phyloP scores from a whole-genome alignment of 2,888 invertebrate species.

The Marasmarcha lunaedactyla region DNA sequence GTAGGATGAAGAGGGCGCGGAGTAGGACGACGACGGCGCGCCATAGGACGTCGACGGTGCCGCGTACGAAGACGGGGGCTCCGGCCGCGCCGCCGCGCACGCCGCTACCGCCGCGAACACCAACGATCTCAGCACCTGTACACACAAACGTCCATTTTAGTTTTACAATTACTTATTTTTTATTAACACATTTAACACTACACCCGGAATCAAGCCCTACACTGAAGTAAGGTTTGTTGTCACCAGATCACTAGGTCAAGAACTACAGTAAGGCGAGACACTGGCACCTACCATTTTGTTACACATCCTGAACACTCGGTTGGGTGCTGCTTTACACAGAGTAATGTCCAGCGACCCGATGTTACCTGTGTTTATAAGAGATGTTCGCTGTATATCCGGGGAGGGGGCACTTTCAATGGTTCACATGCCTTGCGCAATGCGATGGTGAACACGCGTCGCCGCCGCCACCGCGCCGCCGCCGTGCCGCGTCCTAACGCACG shows the following conservation, averaged over 20 bases:
- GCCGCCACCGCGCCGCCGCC: slow-evolving; percentile 15
- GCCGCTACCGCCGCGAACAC: slow-evolving; percentile 50
- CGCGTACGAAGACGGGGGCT: slow-evolving; percentile 70
- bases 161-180: background rate
- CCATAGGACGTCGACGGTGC: slow-evolving; percentile 64
- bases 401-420: slow-evolving; percentile 68
- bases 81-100: slow-evolving; percentile 62
- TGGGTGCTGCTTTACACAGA: slow-evolving; percentile 43
- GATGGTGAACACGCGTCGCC: slow-evolving; percentile 51
- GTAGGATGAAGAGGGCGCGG: slow-evolving; percentile 50
- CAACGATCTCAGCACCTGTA: slow-evolving; percentile 57
- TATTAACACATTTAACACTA: background rate
- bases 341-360: slow-evolving; percentile 56
- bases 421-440: slow-evolving; percentile 55
- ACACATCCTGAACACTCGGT: slow-evolving; percentile 53
- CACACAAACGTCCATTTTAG: slow-evolving; percentile 30
- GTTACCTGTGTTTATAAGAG: slow-evolving; percentile 65
- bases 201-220: background rate
- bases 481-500: slow-evolving; percentile 6
- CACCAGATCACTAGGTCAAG: slow-evolving; percentile 36
- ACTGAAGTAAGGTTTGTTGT: slow-evolving; percentile 10
- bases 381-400: slow-evolving; percentile 56
- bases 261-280: slow-evolving; percentile 19
- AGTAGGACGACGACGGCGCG: slow-evolving; percentile 44
- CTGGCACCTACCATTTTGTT: slow-evolving; percentile 56